These are phyloP conservation scores for Eudyptes chrysolophus DNA, from an alignment of 2,113 vertebrate species.

Conservation along the genomic window DNA sequence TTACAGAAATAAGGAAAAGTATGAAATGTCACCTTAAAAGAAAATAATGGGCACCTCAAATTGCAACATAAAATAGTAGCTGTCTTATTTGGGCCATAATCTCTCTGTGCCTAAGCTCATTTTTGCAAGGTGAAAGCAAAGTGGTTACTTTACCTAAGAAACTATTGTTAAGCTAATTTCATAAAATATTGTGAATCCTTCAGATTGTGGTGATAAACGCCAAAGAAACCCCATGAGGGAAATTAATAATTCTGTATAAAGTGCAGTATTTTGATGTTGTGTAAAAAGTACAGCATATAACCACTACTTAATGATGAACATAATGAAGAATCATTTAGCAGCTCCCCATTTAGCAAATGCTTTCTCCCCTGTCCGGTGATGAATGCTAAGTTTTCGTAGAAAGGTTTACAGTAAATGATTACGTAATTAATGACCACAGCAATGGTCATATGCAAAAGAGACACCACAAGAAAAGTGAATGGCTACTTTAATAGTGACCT, in stretches of 20 bases:
- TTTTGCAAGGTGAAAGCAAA: background rate
- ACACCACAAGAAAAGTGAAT: background rate
- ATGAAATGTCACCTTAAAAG: background rate
- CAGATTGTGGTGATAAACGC: background rate
- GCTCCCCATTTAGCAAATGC: background rate
- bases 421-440: background rate
- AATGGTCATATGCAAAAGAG: background rate
- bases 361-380: background rate
- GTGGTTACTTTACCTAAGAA: background rate
- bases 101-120: background rate
- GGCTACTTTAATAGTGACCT: background rate
- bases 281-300: background rate
- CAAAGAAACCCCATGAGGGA: background rate
- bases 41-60: background rate
- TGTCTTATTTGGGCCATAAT: background rate
- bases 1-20: background rate
- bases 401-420: background rate
- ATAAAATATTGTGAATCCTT: background rate
- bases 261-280: background rate
- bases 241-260: constrained; percentile 1
- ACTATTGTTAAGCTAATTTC: background rate
- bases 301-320: background rate
- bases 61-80: background rate
- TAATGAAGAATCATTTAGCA: constrained; percentile 16
- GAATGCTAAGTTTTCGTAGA: background rate